Evolutionary conservation across 92 coral and sea anemone genomes (phyloP), one percentile per base, ranked within the genome.

Genomic region (Palythoa heliodiscus): DNA sequence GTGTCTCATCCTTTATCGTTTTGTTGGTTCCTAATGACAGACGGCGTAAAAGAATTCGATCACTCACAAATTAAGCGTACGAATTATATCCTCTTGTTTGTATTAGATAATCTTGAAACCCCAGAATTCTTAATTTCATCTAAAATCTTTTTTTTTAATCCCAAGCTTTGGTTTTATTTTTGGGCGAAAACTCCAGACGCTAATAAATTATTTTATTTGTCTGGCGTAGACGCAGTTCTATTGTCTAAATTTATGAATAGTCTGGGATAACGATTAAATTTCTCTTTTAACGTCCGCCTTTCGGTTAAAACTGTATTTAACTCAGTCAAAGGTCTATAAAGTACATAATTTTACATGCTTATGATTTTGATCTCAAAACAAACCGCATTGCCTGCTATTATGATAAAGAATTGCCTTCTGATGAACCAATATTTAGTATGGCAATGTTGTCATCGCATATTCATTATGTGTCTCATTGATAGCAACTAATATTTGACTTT

Each of bases 171-270:
- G 77, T 73, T 40, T 73, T 73, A 43, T 73, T 48, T 75, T 75
- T 25, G 29, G 6, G 63, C 57, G 64, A 25, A 5, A n/a, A 75
- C 23, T 35, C 79, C 79, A 75, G 79, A 75, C 79, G 57, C 79
- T 75, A 50, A 52, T 75, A 75, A 74, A 75, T 50, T 50, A 75
- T 75, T 75, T 75, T 52, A 13, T 61, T 78, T 78, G 83, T 78
- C 83, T 63, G 73, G 58, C 37, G 70, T 66, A 57, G 52, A 35
- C 37, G 25, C 82, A 35, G n/a, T 64, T 22, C 72, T 63, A 79
- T 79, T 79, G 83, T 79, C 54, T 64, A 7, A 7, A 79, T 40
- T 39, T 16, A 60, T 52, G 79, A 75, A 75, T 75, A 50, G 64
- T 50, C 79, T 52, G 10, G 64, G 12, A 75, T 50, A 2, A 14